Evolutionary conservation across 1,140 invertebrate genomes (phyloP), one percentile per base, ranked within the genome.

Genomic region (Tribolium madens): DNA sequence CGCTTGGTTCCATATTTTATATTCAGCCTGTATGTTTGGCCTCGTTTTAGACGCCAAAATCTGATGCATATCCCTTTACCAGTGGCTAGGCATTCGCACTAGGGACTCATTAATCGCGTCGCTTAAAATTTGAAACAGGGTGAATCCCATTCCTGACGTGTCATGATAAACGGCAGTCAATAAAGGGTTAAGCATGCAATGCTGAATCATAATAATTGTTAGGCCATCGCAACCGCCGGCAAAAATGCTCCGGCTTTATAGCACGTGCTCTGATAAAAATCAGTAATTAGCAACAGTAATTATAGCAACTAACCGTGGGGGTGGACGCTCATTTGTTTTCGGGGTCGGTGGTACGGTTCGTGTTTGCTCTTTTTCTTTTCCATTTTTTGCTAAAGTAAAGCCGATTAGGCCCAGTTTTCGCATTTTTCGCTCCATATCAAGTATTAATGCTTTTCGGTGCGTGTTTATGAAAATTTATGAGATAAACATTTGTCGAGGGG

Each of bases 251-350:
- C 71, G 82, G 79, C 76, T 83, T 82, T 79, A 79, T 78, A 78
- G 81, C 82, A 85, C 83, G 83, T 84, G 83, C 83, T 60, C 83
- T 81, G 84, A 85, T 85, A 85, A 85, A 85, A 85, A 85, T 85
- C 84, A 83, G 83, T 84, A 85, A 85, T 85, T 85, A 85, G 83
- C 83, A 80, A 81, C 81, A 79, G 83, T 84, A 85, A 85, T 85
- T 85, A 85, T 84, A 76, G 82, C 78, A 84, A 84, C 84, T 85
- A 85, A 85, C 83, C 81, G 83, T 84, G 81, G 73, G 81, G 78
- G 75, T 76, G 73, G 76, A 71, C 77, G 77, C 76, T 82, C 75
- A 73, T 73, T 42, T 68, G 52, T 77, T 81, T 78, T 48, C 42
- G 47, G 50, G 48, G 71, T 53, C 2, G 18, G 52, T 14, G 52